A percentile compares a stretch with the other conserved stretches of the same genome.
Evolutionary conservation across 2,888 invertebrate species (phyloP).

Genomic region (Syritta pipiens): DNA sequence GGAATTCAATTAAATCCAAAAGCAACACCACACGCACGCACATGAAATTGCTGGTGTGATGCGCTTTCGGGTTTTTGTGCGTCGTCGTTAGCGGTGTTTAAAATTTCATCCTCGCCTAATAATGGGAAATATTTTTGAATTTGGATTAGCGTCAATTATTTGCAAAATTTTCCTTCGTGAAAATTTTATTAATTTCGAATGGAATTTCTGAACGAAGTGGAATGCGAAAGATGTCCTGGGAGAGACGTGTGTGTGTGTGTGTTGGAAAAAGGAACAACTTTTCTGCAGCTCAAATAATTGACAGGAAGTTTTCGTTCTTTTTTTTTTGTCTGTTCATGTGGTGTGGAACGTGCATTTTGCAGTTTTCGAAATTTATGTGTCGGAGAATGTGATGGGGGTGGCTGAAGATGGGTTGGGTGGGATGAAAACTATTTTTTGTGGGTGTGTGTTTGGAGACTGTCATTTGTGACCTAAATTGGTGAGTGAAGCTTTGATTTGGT

Average conservation of each 20-base stretch:
- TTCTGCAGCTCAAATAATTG: no score
- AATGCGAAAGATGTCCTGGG: slow-evolving; percentile 1
- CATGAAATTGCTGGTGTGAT: slow-evolving; percentile 21
- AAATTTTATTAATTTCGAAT: slow-evolving; percentile 45
- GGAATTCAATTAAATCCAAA: slow-evolving; percentile 61
- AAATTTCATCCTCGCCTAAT: slow-evolving; percentile 42
- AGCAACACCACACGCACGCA: slow-evolving; percentile 16
- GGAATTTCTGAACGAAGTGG: slow-evolving; percentile 36
- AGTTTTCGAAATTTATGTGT: not conserved
- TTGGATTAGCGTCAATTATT: slow-evolving; percentile 67
- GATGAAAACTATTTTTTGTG: no score
- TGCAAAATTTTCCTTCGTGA: slow-evolving; percentile 29
- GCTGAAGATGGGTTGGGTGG: no score
- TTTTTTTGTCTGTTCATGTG: not conserved
- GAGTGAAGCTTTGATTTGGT: no score
- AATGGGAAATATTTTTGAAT: slow-evolving; percentile 48
- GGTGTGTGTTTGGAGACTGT: no score
- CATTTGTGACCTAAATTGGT: no score
- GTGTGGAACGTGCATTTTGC: slow-evolving; percentile 5
- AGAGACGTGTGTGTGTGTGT: no score
- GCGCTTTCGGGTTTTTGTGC: slow-evolving; percentile 22
- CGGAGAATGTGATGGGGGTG: not conserved
- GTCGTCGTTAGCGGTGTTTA: slow-evolving; percentile 6
- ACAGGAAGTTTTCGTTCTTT: no score
- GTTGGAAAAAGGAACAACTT: no score